Percentiles rank a stretch among this genome's conserved stretches.
phyloP scores from a whole-genome alignment of 2,797 vertebrate species.

The Nasua narica region DNA sequence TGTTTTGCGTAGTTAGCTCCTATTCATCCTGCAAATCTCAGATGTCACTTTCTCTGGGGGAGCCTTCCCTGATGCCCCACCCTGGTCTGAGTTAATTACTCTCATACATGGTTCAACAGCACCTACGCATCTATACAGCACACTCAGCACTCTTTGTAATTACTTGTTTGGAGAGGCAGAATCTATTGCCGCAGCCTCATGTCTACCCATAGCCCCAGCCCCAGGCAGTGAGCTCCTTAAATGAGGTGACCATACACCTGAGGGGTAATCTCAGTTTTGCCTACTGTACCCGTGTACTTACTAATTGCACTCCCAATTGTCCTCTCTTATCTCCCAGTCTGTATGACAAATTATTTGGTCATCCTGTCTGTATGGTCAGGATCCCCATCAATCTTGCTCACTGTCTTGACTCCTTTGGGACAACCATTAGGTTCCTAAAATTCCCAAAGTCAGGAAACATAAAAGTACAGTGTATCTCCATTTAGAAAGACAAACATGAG shows the following conservation, averaged over 20 bases:
- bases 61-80: background rate
- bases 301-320: background rate
- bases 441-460: background rate
- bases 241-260: background rate
- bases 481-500: slow-evolving; percentile 1
- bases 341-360: background rate
- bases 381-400: background rate
- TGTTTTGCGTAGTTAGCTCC: background rate
- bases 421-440: slow-evolving; percentile 13
- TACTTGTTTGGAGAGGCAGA: background rate
- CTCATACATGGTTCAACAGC: background rate
- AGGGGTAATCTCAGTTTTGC: background rate
- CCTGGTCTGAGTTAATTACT: background rate
- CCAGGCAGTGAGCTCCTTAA: background rate
- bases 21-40: background rate
- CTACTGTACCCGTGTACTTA: background rate
- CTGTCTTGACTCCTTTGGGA: background rate
- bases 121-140: background rate
- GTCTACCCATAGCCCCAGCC: background rate
- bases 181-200: background rate
- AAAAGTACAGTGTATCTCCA: background rate
- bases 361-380: background rate
- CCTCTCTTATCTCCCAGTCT: background rate
- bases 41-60: background rate
- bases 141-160: background rate